These are phyloP conservation scores for Apamea sordens DNA, from an alignment of 2,888 invertebrate genomes.

Conservation along the genomic window DNA sequence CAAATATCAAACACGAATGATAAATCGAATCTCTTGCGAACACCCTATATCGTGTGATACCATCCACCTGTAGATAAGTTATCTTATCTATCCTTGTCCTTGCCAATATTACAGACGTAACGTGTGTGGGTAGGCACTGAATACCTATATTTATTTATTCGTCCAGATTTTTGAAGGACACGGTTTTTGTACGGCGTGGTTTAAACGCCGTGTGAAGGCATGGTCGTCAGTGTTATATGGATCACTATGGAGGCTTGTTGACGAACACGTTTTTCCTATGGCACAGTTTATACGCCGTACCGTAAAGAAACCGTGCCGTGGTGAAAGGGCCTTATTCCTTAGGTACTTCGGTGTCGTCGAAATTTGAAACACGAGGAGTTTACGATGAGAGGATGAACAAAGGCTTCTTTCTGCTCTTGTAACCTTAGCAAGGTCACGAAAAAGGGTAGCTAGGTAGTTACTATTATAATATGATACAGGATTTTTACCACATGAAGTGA, in stretches of 20 bases:
- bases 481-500: not conserved
- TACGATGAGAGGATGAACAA: not conserved
- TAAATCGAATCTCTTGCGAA: conserved; percentile 16
- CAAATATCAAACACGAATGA: conserved; percentile 27
- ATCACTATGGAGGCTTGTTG: not conserved
- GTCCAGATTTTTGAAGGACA: too few relatives aligned
- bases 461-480: not conserved
- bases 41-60: not conserved
- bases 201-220: not conserved
- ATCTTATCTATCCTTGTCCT: not conserved
- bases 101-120: not conserved
- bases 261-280: not conserved
- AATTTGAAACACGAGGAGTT: not conserved
- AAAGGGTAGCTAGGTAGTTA: not conserved
- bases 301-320: too few relatives aligned
- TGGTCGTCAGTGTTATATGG: not conserved
- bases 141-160: not conserved
- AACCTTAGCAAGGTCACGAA: not conserved
- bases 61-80: not conserved
- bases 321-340: not conserved
- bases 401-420: not conserved
- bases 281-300: not conserved
- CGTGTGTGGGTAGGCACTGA: too few relatives aligned
- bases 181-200: too few relatives aligned
- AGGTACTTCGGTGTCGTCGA: not conserved